These are phyloP conservation scores for Luscinia luscinia DNA, from an alignment of 2,797 vertebrate species.

Conservation along the genomic window DNA sequence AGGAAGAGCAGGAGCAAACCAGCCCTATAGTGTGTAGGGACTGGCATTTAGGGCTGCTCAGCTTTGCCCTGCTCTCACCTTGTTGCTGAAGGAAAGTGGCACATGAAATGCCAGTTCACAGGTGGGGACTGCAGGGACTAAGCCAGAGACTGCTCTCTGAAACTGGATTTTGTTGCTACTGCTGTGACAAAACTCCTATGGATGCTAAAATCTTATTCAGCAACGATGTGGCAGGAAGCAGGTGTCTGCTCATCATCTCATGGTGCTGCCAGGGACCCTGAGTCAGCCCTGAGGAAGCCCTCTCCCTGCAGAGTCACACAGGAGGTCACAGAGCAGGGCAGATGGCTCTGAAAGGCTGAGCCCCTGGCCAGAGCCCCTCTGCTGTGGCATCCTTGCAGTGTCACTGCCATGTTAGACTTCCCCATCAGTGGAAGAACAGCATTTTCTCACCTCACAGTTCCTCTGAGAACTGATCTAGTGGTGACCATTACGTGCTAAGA, in stretches of 20 bases:
- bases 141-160: background rate
- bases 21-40: background rate
- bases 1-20: background rate
- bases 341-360: background rate
- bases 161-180: background rate
- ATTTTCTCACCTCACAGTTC: background rate
- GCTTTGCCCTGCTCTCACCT: background rate
- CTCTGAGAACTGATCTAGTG: background rate
- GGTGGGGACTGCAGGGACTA: background rate
- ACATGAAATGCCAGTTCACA: background rate
- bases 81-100: background rate
- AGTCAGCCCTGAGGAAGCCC: background rate
- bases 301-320: background rate
- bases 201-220: background rate
- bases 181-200: background rate
- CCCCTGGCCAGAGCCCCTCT: background rate
- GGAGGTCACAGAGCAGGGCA: background rate
- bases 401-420: background rate
- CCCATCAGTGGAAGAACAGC: background rate
- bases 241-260: background rate
- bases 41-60: background rate
- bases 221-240: background rate
- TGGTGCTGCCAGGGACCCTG: background rate
- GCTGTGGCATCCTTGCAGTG: background rate
- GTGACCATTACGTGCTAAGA: background rate